Evolutionary conservation across 2,888 invertebrate genomes (phyloP).

Genomic region (Empis livida): DNA sequence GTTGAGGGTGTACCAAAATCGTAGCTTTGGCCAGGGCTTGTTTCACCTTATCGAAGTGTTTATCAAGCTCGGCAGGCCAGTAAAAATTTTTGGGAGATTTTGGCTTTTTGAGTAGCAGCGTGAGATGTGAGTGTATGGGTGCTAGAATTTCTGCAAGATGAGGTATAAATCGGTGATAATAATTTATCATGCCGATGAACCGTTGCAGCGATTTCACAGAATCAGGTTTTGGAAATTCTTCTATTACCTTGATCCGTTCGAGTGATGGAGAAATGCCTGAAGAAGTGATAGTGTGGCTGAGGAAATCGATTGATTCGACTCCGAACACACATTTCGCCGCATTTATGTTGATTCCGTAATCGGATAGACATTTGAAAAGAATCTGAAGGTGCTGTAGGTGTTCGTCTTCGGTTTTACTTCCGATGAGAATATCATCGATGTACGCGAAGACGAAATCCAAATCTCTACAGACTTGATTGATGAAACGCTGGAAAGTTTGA

Average conservation of each 20-base stretch:
- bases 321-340: slow-evolving; percentile 9
- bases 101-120: neutral
- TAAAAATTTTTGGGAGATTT: neutral
- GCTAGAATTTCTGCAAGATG: neutral
- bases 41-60: neutral
- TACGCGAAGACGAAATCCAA: neutral
- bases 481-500: slow-evolving; percentile 2
- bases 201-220: no score
- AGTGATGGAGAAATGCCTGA: neutral
- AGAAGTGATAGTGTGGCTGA: neutral
- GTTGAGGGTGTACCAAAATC: slow-evolving; percentile 18
- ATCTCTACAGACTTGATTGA: neutral
- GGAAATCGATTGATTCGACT: neutral
- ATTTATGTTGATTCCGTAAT: slow-evolving; percentile 12
- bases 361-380: slow-evolving; percentile 6
- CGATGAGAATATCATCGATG: slow-evolving; percentile 6
- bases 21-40: slow-evolving; percentile 10
- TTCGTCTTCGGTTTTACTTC: slow-evolving; percentile 9
- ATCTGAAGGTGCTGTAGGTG: slow-evolving; percentile 10
- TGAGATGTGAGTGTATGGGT: neutral
- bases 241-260: neutral
- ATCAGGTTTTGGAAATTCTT: no score
- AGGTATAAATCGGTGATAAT: no score
- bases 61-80: neutral
- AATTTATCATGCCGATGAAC: no score